Evolutionary conservation across 2,113 vertebrate species (phyloP).

Genomic region (Stomatorhinus ivindoensis): DNA sequence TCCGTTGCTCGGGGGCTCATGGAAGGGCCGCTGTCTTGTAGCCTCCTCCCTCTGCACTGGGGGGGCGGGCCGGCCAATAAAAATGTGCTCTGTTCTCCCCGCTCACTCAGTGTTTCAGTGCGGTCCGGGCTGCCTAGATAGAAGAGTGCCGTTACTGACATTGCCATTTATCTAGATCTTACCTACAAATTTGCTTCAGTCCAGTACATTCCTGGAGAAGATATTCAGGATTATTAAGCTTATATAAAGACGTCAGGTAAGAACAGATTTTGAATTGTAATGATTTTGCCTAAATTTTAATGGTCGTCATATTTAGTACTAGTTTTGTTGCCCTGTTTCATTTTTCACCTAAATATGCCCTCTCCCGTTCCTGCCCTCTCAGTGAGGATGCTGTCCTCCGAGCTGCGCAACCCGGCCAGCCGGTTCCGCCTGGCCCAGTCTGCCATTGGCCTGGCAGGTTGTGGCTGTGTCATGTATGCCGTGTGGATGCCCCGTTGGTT

Average conservation of each 20-base stretch:
- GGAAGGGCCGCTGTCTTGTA: neutral
- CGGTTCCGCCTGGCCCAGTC: constrained; percentile 57
- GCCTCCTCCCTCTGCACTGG: neutral
- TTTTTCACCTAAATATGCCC: neutral
- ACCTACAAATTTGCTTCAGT: neutral
- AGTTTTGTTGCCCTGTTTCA: neutral
- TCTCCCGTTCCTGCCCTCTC: neutral
- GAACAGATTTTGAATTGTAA: neutral
- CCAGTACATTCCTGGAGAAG: neutral
- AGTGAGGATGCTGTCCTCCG: constrained; percentile 42
- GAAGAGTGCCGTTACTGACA: neutral
- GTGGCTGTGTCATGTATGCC: constrained; percentile 52
- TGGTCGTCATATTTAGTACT: neutral
- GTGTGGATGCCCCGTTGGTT: constrained; percentile 60
- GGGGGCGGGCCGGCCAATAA: neutral
- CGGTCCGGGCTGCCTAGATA: no score
- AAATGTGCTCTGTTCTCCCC: neutral
- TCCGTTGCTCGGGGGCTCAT: neutral
- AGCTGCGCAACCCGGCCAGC: constrained; percentile 40
- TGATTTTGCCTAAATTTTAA: neutral
- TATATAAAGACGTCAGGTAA: neutral
- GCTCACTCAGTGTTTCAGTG: neutral
- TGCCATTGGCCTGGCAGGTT: constrained; percentile 53
- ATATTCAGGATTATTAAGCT: neutral
- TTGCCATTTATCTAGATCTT: neutral